phyloP scores from a whole-genome alignment of 2,888 invertebrate genomes.

The Synanthedon myopaeformis region DNA sequence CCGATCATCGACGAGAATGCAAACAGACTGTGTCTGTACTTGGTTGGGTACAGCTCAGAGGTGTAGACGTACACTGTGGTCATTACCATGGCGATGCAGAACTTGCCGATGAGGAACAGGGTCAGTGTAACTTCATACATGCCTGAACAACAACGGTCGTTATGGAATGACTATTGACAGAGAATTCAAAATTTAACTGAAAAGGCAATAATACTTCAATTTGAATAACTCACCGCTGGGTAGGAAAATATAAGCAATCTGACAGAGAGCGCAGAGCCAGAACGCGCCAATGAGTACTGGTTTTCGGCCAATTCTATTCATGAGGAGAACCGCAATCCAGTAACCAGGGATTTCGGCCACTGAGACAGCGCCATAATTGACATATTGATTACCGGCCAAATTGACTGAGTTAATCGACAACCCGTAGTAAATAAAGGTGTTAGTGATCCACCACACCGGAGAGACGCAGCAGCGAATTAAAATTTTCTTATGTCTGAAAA shows the following conservation, averaged over 20 bases:
- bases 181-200: too few relatives aligned
- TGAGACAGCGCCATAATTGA: constrained; percentile 73
- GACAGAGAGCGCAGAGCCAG: constrained; percentile 69
- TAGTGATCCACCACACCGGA: constrained; percentile 74
- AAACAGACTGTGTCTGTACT: constrained; percentile 71
- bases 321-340: constrained; percentile 65
- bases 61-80: constrained; percentile 73
- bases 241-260: constrained; percentile 67
- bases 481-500: constrained; percentile 34
- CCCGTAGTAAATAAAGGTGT: constrained; percentile 76
- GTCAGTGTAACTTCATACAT: constrained; percentile 33
- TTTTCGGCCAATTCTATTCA: constrained; percentile 71
- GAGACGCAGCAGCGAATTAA: constrained; percentile 30
- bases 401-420: constrained; percentile 75
- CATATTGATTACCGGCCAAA: constrained; percentile 73
- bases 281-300: constrained; percentile 68
- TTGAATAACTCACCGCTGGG: constrained; percentile 41
- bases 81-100: constrained; percentile 71
- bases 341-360: constrained; percentile 78
- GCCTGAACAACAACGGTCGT: constrained; percentile 10
- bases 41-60: constrained; percentile 76
- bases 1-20: constrained; percentile 77
- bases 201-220: too few relatives aligned
- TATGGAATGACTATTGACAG: too few relatives aligned
- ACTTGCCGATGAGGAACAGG: constrained; percentile 70